Evolutionary conservation across 2,797 vertebrate genomes (phyloP), one percentile per base, ranked within the genome.

Genomic region (Serranus cabrilla): DNA sequence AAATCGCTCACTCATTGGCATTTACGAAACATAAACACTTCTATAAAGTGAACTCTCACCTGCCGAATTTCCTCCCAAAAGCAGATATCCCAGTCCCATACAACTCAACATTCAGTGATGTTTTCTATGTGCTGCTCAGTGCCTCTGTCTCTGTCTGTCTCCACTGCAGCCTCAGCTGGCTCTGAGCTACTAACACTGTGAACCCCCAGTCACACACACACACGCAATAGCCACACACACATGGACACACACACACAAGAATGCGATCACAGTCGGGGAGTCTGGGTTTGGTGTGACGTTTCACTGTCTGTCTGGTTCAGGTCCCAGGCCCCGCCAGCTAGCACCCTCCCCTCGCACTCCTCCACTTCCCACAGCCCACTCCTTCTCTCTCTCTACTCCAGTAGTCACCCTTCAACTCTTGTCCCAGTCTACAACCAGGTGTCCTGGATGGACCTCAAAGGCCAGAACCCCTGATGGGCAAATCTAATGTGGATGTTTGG

Each of bases 241-340:
- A 74, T 58, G 74, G 31, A 45, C 45, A 76, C 84, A 65, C 76
- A 68, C 82, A 77, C 59, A 76, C 84, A 71, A 66, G 58, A 80
- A 69, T 78, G 73, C 14, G 37, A 82, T 80, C 82, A 25, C 86
- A 76, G 88, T 81, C 66, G n/a, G 84, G 70, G 73, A 91, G 87
- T 92, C 91, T 91, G 88, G 87, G 64, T 81, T 78, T 86, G 74
- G 68, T 75, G 77, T 92, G 91, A 94, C 90, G 86, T 92, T 84
- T 89, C 81, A 50, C 87, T 87, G 83, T 88, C 86, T 91, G 92
- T 90, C 91, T 91, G 87, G 84, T 89, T 86, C 81, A 86, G 77
- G 84, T 87, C 84, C 80, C 43, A 55, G 83, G 76, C 82, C 77
- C 77, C 25, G 61, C 65, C 76, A 54, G 86, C 75, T 40, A 78